Evolutionary conservation across 2,113 vertebrate genomes (phyloP), one percentile per base, ranked within the genome.

Genomic region (Leucoraja erinaceus): DNA sequence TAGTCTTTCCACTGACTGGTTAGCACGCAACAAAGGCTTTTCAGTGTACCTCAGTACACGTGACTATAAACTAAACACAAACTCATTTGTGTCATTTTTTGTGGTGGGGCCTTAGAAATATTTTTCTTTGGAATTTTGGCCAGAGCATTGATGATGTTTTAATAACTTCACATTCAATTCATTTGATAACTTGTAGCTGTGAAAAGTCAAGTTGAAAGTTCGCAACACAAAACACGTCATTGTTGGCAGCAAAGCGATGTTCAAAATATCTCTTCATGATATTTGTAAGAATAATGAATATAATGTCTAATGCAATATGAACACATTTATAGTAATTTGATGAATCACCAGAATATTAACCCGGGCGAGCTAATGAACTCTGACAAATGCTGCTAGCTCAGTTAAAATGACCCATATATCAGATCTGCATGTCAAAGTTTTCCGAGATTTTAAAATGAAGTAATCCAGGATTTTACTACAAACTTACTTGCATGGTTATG

Each of bases 401-500:
- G 79, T 83, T 83, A 83, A 56, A 83, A 20, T 56, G 83, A 86
- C 83, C 83, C 83, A 86, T 28, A 63, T 86, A 63, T 86, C 56
- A 86, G 25, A 86, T 86, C 83, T 63, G 83, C 28, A 86, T 11
- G 16, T 31, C 31, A 86, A 86, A 86, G 83, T 56, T 86, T 86
- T 56, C 25, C 28, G 14, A n/a, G 25, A 59, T 63, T 61, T 86
- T 86, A 86, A 63, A 59, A 86, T 86, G 54, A 84, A 59, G 47
- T 83, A 12, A 86, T 86, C 25, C 83, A 86, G 54, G 54, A 84
- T 59, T 59, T 84, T 61, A 59, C 54, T 12, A 61, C 25, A 84
- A 84, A 84, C 61, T 86, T 12, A 63, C 59, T 31, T 61, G 56
- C 22, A 59, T 11, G 54, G 59, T 59, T 84, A 59, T 28, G 47